Conservation (phyloP, 2,888 invertebrate species). For the Trichacis sp. region DNA sequence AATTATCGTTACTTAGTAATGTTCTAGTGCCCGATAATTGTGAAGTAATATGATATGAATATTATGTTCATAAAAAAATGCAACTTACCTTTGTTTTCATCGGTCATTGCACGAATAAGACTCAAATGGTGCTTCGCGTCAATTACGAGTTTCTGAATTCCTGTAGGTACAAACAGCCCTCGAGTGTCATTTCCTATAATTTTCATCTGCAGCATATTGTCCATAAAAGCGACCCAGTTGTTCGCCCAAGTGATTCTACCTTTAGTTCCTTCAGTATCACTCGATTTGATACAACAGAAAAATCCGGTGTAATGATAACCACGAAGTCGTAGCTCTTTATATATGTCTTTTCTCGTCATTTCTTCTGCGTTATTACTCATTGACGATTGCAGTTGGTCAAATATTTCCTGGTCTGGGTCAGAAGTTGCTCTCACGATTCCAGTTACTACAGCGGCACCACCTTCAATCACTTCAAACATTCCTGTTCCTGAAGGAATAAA, state of each 20-base stretch:
- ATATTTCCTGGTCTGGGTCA: constrained; percentile 57
- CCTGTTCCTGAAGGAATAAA: constrained; percentile 69
- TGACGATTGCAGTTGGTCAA: constrained; percentile 53
- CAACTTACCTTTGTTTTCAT: constrained; percentile 57
- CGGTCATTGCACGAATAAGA: constrained; percentile 46
- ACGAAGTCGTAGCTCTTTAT: constrained; percentile 70
- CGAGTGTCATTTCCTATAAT: constrained; percentile 69
- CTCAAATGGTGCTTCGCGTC: constrained; percentile 70
- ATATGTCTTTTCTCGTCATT: constrained; percentile 62
- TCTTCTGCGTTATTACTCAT: constrained; percentile 47
- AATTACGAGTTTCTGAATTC: constrained; percentile 72
- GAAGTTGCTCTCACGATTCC: constrained; percentile 76
- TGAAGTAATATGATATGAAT: too few relatives aligned
- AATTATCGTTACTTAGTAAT: too few relatives aligned
- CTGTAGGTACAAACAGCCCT: constrained; percentile 73
- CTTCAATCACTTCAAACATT: constrained; percentile 75
- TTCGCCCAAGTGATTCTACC: constrained; percentile 71
- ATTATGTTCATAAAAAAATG: too few relatives aligned
- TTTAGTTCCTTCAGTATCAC: constrained; percentile 66
- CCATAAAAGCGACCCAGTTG: constrained; percentile 79
- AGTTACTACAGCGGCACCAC: constrained; percentile 78
- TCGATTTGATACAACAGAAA: constrained; percentile 70
- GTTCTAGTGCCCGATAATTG: too few relatives aligned
- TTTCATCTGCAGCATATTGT: constrained; percentile 77
- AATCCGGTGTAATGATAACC: constrained; percentile 72